Conservation (phyloP, 2,888 invertebrate species). For the Tiliacea citrago region DNA sequence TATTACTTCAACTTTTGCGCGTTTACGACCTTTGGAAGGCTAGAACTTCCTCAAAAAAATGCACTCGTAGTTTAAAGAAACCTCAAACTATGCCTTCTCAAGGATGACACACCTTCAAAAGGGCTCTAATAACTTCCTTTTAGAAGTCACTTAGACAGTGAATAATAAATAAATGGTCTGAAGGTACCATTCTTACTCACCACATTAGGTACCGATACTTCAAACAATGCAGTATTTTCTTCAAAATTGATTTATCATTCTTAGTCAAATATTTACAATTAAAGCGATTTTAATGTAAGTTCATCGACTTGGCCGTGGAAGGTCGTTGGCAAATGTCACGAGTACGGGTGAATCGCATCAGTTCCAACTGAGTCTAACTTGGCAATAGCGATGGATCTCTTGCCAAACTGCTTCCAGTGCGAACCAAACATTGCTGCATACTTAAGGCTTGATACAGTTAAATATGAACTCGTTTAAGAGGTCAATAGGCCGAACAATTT, state of each 20-base stretch:
- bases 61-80: conserved; percentile 2
- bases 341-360: conserved; percentile 65
- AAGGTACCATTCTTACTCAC: conserved; percentile 12
- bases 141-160: conserved; percentile 7
- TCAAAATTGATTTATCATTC: conserved; percentile 38
- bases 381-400: conserved; percentile 44
- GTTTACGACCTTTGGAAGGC: neutral
- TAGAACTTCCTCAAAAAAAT: neutral
- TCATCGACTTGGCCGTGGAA: conserved; percentile 56
- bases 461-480: conserved; percentile 24
- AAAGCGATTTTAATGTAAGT: conserved; percentile 52
- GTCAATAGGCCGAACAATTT: conserved; percentile 15
- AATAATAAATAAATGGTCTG: conserved; percentile 17
- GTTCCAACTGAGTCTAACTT: conserved; percentile 59
- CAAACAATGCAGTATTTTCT: conserved; percentile 27
- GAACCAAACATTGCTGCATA: conserved; percentile 39
- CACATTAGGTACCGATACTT: conserved; percentile 4
- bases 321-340: conserved; percentile 58
- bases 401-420: conserved; percentile 50
- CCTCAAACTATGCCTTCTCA: neutral
- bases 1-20: conserved; percentile 6
- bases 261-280: conserved; percentile 48
- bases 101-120: neutral
- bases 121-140: neutral
- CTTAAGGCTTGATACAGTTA: conserved; percentile 22